These are phyloP conservation scores for Saguinus imperator DNA, from an alignment of 2,113 vertebrate species.

Conservation along the genomic window DNA sequence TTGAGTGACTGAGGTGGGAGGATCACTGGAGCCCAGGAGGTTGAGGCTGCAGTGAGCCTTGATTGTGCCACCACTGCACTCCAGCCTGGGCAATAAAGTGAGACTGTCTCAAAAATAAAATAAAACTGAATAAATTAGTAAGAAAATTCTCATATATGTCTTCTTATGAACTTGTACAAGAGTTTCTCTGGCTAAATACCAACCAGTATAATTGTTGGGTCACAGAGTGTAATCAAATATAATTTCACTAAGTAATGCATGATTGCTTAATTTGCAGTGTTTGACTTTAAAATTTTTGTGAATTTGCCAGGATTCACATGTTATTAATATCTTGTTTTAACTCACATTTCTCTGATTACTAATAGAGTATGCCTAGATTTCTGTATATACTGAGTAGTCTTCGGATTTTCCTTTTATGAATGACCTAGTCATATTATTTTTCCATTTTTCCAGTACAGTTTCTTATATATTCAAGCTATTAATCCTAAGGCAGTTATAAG, in stretches of 20 bases:
- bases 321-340: neutral
- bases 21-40: no score
- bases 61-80: no score
- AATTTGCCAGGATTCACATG: neutral
- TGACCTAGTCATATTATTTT: neutral
- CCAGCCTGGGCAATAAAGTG: no score
- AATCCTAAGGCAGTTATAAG: neutral
- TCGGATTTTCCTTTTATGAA: neutral
- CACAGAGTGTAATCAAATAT: neutral
- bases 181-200: neutral
- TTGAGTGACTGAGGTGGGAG: no score
- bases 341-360: neutral
- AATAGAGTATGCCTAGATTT: neutral
- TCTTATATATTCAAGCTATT: neutral
- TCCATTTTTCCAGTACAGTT: neutral
- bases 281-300: neutral
- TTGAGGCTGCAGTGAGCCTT: no score
- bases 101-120: no score
- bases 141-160: neutral
- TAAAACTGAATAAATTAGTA: no score
- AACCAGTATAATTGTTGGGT: neutral
- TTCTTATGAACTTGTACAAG: neutral
- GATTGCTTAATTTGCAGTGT: no score
- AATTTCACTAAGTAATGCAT: neutral
- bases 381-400: neutral